A percentile compares a stretch with the other conserved stretches of the same genome.
Conservation (phyloP, 1,140 invertebrate genomes). For the Battus philenor region DNA sequence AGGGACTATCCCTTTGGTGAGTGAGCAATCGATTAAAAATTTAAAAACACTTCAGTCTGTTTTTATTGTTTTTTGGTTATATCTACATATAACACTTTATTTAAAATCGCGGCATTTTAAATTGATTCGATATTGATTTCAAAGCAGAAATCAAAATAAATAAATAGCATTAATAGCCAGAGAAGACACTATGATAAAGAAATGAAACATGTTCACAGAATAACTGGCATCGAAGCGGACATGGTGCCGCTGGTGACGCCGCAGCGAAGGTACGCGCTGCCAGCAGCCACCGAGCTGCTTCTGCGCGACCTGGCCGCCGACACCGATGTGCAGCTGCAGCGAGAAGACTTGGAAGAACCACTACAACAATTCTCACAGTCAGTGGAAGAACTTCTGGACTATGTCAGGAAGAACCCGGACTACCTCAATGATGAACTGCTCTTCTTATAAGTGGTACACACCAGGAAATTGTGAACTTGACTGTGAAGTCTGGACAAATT, state of each 20-base stretch:
- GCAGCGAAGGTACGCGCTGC: constrained; percentile 42
- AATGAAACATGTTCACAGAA: too few species aligned
- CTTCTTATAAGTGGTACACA: constrained; percentile 10
- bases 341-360: neutral
- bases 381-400: constrained; percentile 17
- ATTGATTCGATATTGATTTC: too few species aligned
- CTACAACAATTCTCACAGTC: constrained; percentile 8
- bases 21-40: too few species aligned
- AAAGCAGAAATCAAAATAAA: too few species aligned
- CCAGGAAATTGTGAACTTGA: too few species aligned
- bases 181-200: too few species aligned
- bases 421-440: constrained; percentile 37
- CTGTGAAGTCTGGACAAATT: neutral
- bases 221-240: constrained; percentile 30
- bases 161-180: too few species aligned
- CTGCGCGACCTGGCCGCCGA: constrained; percentile 22
- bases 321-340: neutral
- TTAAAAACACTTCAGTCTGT: too few species aligned
- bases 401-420: constrained; percentile 29
- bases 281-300: constrained; percentile 24
- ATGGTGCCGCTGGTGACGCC: constrained; percentile 36
- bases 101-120: too few species aligned
- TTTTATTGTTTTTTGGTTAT: too few species aligned
- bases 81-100: too few species aligned
- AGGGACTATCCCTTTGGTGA: too few species aligned